Base-by-base conservation (phyloP, 2,888 invertebrate species). In the Drosophila mimica region DNA sequence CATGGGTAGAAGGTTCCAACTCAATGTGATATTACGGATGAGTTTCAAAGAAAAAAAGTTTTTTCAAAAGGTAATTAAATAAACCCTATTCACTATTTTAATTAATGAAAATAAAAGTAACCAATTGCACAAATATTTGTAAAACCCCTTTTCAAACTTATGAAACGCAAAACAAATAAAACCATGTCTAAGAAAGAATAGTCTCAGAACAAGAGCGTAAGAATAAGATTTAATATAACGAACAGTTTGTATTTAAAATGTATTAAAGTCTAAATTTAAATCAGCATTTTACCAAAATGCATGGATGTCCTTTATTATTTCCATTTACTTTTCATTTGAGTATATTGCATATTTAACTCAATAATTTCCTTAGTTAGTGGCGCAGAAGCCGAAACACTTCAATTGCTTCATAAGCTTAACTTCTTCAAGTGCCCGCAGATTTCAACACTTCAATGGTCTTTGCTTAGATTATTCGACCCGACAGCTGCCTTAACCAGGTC, bases 361-460 rank as follows among this genome's bases (percentile, higher is more conserved):
- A 36, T 53, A 1, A 30, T 9, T 31, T 58, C 9, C 5, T n/a
- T 61, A 25, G n/a, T 59, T 8, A 51, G 38, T 34, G 34, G 15
- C 11, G 4, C 34, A 36, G 13, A 49, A 46, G 40, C 40, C 15
- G 25, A 46, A 40, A 43, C 54, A 36, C 28, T 63, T 20, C 28
- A 53, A 57, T 58, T 67, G 28, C 43, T 28, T 59, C 25, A 46
- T 9, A 20, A 51, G 76, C 56, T 70, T 57, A 60, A 64, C 70
- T 74, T 59, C 20, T 53, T 67, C 17, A 38, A 79, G 48, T 34
- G 62, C 78, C 78, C 78, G 78, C 78, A 78, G 81, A 58, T 38
- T 46, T 43, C 20, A 31, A 13, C 36, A 57, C 33, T 76, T 43
- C 13, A 57, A 49, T 38, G 15, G 28, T n/a, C 25, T 38, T 20